phyloP scores from a whole-genome alignment of 2,888 invertebrate genomes.

The Cheilosia vulpina region DNA sequence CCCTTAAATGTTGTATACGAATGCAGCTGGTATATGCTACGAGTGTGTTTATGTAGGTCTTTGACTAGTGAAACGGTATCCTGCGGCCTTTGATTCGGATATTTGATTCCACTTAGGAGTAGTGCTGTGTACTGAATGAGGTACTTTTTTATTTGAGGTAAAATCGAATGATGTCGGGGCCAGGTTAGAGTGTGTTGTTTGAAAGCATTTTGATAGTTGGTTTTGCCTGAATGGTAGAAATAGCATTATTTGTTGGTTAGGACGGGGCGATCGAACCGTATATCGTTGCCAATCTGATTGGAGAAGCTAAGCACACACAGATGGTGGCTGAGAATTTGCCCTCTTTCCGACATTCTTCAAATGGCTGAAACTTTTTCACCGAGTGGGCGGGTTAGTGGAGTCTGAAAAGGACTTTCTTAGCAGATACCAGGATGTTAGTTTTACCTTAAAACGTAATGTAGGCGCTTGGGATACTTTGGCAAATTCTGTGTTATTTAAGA shows the following conservation, averaged over 20 bases:
- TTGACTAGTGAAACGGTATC: conserved; percentile 69
- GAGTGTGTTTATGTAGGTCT: conserved; percentile 40
- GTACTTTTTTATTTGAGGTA: conserved; percentile 15
- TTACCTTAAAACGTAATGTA: no score
- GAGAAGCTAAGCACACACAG: no score
- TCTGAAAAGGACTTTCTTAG: no score
- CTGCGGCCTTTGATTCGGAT: conserved; percentile 73
- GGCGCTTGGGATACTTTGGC: no score
- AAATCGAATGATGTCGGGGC: conserved; percentile 63
- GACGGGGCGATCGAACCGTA: no score
- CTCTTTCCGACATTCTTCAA: no score
- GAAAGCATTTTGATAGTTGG: conserved; percentile 44
- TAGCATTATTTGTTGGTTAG: not conserved
- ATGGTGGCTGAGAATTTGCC: no score
- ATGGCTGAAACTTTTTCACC: no score
- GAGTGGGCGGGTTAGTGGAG: no score
- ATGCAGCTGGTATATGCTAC: conserved; percentile 12
- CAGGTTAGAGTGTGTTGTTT: conserved; percentile 46
- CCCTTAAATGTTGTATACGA: conserved; percentile 17
- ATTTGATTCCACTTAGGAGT: conserved; percentile 71
- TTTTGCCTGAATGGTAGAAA: not conserved
- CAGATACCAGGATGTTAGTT: no score
- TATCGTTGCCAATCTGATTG: no score
- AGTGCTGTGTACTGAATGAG: conserved; percentile 42
- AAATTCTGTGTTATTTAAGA: no score